Conservation (phyloP, 2,888 invertebrate genomes). For the Perizoma flavofasciatum region DNA sequence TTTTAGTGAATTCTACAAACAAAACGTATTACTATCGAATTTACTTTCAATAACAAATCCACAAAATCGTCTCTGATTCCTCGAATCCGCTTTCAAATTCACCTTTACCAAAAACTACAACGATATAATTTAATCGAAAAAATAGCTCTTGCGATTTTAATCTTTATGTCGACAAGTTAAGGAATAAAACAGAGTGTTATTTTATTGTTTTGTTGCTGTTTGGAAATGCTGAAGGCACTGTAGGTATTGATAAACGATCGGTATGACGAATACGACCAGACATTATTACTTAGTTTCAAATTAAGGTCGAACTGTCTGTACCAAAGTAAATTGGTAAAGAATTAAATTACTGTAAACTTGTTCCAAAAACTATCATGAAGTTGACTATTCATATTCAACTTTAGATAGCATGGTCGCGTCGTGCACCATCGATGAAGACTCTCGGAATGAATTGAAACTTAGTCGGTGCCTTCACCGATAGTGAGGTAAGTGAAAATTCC, state of each 20-base stretch:
- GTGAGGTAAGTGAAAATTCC: too few relatives aligned
- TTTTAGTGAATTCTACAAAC: slow-evolving; percentile 7
- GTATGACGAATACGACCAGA: slow-evolving; percentile 67
- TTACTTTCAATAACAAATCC: slow-evolving; percentile 45
- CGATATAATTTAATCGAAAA: slow-evolving; percentile 4
- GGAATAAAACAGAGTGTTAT: slow-evolving; percentile 1
- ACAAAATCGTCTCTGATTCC: slow-evolving; percentile 59
- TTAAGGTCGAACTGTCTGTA: slow-evolving; percentile 73
- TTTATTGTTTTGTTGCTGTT: slow-evolving; percentile 6
- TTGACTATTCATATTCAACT: too few relatives aligned
- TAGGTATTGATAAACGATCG: slow-evolving; percentile 42
- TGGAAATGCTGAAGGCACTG: background rate
- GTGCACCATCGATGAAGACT: too few relatives aligned
- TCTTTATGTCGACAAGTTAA: background rate
- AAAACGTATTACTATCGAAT: slow-evolving; percentile 29
- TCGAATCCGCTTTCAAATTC: slow-evolving; percentile 51
- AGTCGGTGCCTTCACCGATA: too few relatives aligned
- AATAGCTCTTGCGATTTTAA: slow-evolving; percentile 23
- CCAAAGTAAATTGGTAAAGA: slow-evolving; percentile 50
- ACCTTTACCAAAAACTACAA: slow-evolving; percentile 19
- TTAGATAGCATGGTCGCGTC: too few relatives aligned
- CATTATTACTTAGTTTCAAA: slow-evolving; percentile 74
- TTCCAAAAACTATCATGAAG: too few relatives aligned
- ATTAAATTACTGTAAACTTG: too few relatives aligned
- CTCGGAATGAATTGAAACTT: too few relatives aligned